Conservation (phyloP, 2,113 vertebrate species). For the Microcebus jonahi region DNA sequence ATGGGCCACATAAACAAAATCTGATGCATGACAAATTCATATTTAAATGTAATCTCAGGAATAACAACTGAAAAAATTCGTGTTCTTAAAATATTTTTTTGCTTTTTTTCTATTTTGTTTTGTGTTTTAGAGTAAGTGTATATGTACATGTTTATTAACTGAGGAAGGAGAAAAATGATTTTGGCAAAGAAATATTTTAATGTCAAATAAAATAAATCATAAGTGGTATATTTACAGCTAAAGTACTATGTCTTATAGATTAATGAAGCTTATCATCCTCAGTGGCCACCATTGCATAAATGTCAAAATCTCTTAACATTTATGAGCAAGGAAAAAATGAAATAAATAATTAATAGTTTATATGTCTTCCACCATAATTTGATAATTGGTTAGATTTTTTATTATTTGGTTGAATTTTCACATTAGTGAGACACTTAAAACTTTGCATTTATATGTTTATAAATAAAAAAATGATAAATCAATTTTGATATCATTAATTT, state of each 20-base stretch:
- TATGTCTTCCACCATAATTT: background rate
- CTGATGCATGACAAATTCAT: background rate
- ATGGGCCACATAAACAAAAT: background rate
- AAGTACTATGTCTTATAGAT: background rate
- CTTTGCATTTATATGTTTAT: background rate
- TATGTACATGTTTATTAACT: background rate
- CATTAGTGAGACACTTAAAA: background rate
- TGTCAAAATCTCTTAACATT: background rate
- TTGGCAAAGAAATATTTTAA: background rate
- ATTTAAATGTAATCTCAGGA: background rate
- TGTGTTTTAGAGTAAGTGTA: background rate
- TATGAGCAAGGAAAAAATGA: background rate
- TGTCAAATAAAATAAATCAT: background rate
- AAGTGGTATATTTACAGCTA: background rate
- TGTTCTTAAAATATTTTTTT: constrained; percentile 1
- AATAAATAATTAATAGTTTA: background rate
- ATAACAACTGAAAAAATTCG: background rate
- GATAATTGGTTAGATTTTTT: background rate
- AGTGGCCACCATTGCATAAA: fast-evolving
- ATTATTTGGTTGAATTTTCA: background rate
- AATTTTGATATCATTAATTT: background rate
- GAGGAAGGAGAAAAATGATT: background rate
- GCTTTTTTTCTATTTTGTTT: background rate
- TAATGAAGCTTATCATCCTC: background rate
- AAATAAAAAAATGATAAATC: background rate